These are phyloP conservation scores for Zaprionus lineosus DNA, from an alignment of 2,888 invertebrate genomes.

Conservation along the genomic window DNA sequence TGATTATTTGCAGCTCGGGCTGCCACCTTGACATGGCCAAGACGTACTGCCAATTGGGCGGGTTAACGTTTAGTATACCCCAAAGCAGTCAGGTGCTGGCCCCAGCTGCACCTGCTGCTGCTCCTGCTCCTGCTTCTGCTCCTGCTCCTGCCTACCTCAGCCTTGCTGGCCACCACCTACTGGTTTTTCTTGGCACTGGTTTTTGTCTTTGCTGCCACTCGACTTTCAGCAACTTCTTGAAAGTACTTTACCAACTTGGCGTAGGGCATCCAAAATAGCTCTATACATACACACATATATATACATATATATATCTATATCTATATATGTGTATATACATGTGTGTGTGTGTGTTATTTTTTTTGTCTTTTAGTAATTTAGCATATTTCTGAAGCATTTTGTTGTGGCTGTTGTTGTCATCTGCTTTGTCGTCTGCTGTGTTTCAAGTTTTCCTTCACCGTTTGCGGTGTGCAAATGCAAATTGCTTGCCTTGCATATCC, in stretches of 20 bases:
- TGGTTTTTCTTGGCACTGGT: conserved; percentile 37
- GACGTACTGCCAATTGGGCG: background rate
- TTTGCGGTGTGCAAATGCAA: conserved; percentile 77
- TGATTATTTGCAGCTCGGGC: conserved; percentile 36
- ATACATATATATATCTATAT: conserved; percentile 18
- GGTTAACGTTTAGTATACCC: background rate
- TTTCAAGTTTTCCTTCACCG: conserved; percentile 73
- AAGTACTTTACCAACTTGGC: conserved; percentile 51
- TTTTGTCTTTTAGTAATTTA: conserved; percentile 75
- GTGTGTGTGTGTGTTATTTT: conserved; percentile 32
- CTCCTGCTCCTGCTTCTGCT: background rate
- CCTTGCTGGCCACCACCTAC: background rate
- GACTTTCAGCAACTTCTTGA: conserved; percentile 71
- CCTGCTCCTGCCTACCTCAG: background rate
- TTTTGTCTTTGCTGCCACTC: conserved; percentile 52
- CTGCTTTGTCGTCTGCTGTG: conserved; percentile 37
- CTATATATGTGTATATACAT: background rate
- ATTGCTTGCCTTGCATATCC: conserved; percentile 75
- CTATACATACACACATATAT: conserved; percentile 3
- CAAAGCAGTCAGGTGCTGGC: conserved; percentile 7
- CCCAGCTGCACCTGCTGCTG: conserved; percentile 23
- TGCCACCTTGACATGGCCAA: background rate
- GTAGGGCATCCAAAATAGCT: background rate
- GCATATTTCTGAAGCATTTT: conserved; percentile 74
- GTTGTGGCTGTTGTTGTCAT: conserved; percentile 50